These are phyloP conservation scores for Ceyx melanurus DNA, from an alignment of 2,113 vertebrate genomes.

Conservation along the genomic window DNA sequence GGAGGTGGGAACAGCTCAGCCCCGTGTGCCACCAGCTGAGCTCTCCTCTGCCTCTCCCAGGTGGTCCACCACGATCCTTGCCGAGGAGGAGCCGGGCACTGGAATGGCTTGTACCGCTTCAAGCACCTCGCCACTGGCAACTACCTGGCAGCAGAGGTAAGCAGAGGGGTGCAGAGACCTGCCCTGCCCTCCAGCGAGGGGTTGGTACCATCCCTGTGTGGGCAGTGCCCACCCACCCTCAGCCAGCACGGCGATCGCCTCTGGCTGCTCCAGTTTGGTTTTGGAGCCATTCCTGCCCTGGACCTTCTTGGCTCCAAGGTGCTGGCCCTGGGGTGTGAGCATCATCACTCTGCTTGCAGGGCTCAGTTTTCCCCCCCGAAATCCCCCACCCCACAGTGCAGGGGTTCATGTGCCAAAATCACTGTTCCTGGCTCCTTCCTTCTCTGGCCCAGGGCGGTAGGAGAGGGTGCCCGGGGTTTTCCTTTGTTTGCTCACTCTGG, in stretches of 20 bases:
- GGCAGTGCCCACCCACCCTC: neutral
- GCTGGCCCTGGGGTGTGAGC: neutral
- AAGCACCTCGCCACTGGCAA: slow-evolving; percentile 95
- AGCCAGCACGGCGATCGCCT: rapidly evolving
- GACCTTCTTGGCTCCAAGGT: rapidly evolving
- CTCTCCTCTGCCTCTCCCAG: slow-evolving; percentile 59
- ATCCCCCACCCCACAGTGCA: too few species aligned
- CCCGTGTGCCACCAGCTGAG: rapidly evolving
- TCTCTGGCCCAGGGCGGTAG: neutral
- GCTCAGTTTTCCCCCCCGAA: too few species aligned
- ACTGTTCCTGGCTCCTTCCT: neutral
- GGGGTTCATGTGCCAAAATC: neutral
- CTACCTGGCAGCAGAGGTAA: slow-evolving; percentile 95
- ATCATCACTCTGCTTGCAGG: rapidly evolving
- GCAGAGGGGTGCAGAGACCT: neutral
- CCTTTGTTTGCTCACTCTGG: neutral
- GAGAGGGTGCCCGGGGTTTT: neutral
- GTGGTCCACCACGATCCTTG: slow-evolving; percentile 97
- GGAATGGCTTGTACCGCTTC: slow-evolving; percentile 95
- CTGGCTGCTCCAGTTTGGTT: neutral
- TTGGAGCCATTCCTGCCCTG: neutral
- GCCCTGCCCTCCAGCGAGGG: neutral
- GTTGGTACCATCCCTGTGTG: neutral
- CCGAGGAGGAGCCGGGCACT: slow-evolving; percentile 93
- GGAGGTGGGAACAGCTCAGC: rapidly evolving